These are phyloP conservation scores for Aphidius colemani DNA, from an alignment of 2,888 invertebrate genomes.

Conservation along the genomic window DNA sequence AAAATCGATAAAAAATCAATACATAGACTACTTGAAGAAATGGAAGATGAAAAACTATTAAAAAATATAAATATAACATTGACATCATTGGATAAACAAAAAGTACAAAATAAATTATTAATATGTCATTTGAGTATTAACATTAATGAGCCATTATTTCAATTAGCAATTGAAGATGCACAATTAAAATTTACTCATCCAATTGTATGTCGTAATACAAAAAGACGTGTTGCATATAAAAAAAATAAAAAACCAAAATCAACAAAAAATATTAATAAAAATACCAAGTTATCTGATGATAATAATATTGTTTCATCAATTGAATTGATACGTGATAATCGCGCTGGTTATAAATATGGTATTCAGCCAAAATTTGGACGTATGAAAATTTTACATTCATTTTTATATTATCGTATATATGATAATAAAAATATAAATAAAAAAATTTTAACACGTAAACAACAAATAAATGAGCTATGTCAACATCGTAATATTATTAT, in stretches of 20 bases:
- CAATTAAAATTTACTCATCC: conserved; percentile 60
- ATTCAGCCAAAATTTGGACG: conserved; percentile 71
- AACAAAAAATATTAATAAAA: conserved; percentile 7
- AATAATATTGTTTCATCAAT: background rate
- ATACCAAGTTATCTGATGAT: background rate
- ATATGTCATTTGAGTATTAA: conserved; percentile 64
- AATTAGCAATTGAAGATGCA: conserved; percentile 67
- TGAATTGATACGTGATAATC: conserved; percentile 25
- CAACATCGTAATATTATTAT: too few relatives aligned
- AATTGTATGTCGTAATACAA: too few relatives aligned
- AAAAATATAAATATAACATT: conserved; percentile 64
- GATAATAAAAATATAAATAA: conserved; percentile 53
- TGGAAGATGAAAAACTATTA: conserved; percentile 66
- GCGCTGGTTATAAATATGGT: conserved; percentile 60
- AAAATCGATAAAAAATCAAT: conserved; percentile 70
- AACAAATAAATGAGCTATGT: too few relatives aligned
- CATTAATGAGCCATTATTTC: conserved; percentile 62
- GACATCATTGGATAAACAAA: conserved; percentile 58
- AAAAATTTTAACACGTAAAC: too few relatives aligned
- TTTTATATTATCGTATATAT: conserved; percentile 73
- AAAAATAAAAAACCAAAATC: conserved; percentile 6
- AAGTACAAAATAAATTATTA: conserved; percentile 58
- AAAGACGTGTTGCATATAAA: too few relatives aligned
- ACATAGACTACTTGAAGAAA: conserved; percentile 64
- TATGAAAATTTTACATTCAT: conserved; percentile 70